These are phyloP conservation scores for Diplolepis rosae DNA, from an alignment of 2,888 invertebrate genomes.

Conservation along the genomic window DNA sequence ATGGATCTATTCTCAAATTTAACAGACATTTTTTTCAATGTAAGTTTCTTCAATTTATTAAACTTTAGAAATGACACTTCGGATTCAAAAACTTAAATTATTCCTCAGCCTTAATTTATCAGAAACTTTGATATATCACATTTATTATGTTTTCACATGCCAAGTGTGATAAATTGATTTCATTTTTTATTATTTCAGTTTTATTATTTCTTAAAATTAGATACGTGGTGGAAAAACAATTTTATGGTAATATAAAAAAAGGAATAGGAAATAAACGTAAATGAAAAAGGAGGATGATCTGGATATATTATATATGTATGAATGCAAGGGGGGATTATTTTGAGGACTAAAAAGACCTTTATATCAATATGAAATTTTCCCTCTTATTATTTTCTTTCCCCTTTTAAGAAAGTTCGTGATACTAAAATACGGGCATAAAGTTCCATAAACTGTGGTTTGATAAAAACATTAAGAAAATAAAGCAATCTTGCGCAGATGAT, in stretches of 20 bases:
- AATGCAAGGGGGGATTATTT: not conserved
- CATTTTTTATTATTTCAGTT: conserved; percentile 12
- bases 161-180: conserved; percentile 19
- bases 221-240: conserved; percentile 12
- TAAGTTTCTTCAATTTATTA: too few relatives aligned
- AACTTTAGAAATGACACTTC: too few relatives aligned
- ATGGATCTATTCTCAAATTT: too few relatives aligned
- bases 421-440: not conserved
- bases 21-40: too few relatives aligned
- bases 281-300: conserved; percentile 1
- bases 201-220: conserved; percentile 25
- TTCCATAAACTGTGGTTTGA: conserved; percentile 1
- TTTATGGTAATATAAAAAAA: conserved; percentile 23
- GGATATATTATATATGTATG: too few relatives aligned
- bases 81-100: too few relatives aligned
- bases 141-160: not conserved
- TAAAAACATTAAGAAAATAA: conserved; percentile 18
- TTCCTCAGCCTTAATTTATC: not conserved
- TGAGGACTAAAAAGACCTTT: not conserved
- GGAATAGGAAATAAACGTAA: not conserved
- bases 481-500: conserved; percentile 14
- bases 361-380: not conserved
- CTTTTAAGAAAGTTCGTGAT: not conserved
- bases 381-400: not conserved
- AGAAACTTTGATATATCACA: conserved; percentile 4